These are phyloP conservation scores for Hemithea aestivaria DNA, from an alignment of 2,888 invertebrate genomes.

Conservation along the genomic window DNA sequence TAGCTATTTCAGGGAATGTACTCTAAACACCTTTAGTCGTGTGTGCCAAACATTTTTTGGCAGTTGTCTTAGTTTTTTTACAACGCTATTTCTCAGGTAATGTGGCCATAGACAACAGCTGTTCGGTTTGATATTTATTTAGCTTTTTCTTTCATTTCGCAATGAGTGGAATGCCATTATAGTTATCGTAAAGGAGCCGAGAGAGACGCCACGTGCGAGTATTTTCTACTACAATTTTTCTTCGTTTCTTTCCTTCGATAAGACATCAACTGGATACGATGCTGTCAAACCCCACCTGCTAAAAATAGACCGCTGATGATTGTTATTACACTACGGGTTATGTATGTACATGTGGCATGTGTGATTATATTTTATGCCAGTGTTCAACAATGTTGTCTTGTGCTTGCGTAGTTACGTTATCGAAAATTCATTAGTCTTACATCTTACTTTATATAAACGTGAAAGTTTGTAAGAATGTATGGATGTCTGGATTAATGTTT, in stretches of 20 bases:
- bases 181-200: slow-evolving; percentile 25
- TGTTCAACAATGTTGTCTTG: too few relatives aligned
- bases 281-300: too few relatives aligned
- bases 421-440: too few relatives aligned
- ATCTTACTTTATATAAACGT: too few relatives aligned
- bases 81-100: slow-evolving; percentile 54
- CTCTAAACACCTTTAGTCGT: slow-evolving; percentile 43
- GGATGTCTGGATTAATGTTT: too few relatives aligned
- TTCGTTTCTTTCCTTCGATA: slow-evolving; percentile 20
- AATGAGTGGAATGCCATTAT: slow-evolving; percentile 39
- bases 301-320: too few relatives aligned
- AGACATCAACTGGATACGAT: too few relatives aligned
- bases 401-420: too few relatives aligned
- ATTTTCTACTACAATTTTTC: slow-evolving; percentile 26
- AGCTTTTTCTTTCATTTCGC: slow-evolving; percentile 30
- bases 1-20: slow-evolving; percentile 32
- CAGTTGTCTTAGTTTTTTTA: slow-evolving; percentile 30
- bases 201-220: slow-evolving; percentile 11
- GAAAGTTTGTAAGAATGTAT: too few relatives aligned
- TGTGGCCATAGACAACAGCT: slow-evolving; percentile 45
- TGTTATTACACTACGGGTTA: too few relatives aligned
- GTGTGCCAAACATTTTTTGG: slow-evolving; percentile 31
- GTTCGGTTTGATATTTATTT: slow-evolving; percentile 32
- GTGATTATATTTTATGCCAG: too few relatives aligned
- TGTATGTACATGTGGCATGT: too few relatives aligned